Conservation (phyloP, 2,113 vertebrate species). For the Phalacrocorax pelagicus region DNA sequence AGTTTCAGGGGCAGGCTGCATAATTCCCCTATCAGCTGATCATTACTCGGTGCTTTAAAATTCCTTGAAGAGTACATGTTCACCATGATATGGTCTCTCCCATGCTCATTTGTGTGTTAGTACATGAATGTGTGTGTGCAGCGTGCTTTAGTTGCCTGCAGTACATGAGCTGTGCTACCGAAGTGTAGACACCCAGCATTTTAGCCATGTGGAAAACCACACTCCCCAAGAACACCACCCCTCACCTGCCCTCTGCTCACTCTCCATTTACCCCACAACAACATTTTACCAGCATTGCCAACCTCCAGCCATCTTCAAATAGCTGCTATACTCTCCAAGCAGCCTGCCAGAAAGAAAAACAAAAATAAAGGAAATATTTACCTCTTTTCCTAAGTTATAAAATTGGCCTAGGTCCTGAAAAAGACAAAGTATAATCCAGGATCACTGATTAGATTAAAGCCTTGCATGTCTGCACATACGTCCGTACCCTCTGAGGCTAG, state of each 20-base stretch:
- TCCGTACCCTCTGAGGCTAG: not conserved
- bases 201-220: not conserved
- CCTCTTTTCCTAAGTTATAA: not conserved
- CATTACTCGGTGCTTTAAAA: not conserved
- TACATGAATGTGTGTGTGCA: accelerated
- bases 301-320: not conserved
- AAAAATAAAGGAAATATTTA: not conserved
- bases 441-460: not conserved
- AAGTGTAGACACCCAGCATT: not conserved
- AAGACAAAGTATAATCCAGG: not conserved
- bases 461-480: not conserved
- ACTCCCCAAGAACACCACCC: not conserved
- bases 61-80: not conserved
- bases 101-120: not conserved
- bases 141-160: not conserved
- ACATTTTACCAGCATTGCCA: not conserved
- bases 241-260: not conserved
- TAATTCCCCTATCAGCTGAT: not conserved
- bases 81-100: not conserved
- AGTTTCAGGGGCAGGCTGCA: not conserved
- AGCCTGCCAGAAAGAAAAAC: not conserved
- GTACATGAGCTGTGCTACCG: not conserved
- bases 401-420: not conserved
- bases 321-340: not conserved
- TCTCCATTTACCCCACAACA: not conserved